phyloP scores from a whole-genome alignment of 2,888 invertebrate genomes.

The Tipula confusa region DNA sequence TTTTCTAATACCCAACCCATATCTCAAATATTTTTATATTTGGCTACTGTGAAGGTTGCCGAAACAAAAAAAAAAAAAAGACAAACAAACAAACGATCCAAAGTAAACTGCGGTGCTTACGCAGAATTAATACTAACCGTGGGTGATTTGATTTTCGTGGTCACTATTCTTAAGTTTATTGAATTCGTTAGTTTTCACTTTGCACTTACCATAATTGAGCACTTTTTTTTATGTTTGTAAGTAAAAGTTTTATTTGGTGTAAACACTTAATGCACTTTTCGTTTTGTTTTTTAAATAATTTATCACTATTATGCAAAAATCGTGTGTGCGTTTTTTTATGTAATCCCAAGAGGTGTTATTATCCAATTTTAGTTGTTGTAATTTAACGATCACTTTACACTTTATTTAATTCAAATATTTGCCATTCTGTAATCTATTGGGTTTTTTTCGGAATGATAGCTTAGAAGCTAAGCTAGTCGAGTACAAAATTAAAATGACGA shows the following conservation, averaged over 20 bases:
- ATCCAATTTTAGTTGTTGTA: background rate
- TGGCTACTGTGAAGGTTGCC: background rate
- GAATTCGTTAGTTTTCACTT: background rate
- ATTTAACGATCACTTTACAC: background rate
- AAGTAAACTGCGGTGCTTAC: background rate
- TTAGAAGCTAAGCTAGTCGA: background rate
- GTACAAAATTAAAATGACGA: background rate
- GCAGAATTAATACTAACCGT: background rate
- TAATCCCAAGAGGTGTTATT: background rate
- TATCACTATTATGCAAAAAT: background rate
- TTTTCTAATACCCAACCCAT: background rate
- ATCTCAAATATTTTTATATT: background rate
- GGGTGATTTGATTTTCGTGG: background rate
- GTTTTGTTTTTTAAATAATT: too few species aligned
- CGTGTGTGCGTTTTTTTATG: background rate
- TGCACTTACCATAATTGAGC: slow-evolving; percentile 16
- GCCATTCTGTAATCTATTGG: background rate
- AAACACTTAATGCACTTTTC: background rate
- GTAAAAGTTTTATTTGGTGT: background rate
- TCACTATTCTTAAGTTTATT: background rate
- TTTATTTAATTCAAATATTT: background rate
- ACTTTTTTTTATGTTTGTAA: background rate
- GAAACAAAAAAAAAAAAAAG: background rate
- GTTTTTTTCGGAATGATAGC: background rate
- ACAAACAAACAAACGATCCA: background rate